Base-by-base conservation (phyloP, 2,113 vertebrate genomes). In the Oncorhynchus keta region DNA sequence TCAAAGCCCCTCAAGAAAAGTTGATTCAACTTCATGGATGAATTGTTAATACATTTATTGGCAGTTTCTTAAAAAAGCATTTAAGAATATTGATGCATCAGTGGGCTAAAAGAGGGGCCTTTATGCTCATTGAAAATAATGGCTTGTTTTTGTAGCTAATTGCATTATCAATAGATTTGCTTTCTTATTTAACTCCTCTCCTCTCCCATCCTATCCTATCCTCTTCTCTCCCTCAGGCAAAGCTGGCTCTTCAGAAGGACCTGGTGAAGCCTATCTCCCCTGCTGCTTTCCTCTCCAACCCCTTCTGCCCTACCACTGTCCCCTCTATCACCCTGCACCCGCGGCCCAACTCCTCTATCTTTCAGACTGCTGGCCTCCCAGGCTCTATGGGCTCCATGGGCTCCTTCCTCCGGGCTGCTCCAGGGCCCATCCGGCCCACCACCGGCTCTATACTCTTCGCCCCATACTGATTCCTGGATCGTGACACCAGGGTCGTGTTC, bases 381-480 rank as follows among this genome's bases (percentile, higher is more conserved):
- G 51, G 51, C 51, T 45, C 39, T 7, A 39, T 39, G 39, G 8
- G 35, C 35, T 51, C 49, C 49, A 51, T 51, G 0, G 92, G 95
- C 1, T 94, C 97, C 49, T 95, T 99, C 76, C 92, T 99, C 78
- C 92, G 96, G 81, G 94, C 97, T 0, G 95, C 95, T 35, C 97
- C 96, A 0, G 97, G 97, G 69, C 96, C 97, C 75, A 95, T 99
- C 68, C 94, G 97, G 24, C 89, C 95, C 0, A 93, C 95, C 0
- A 94, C 95, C 0, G 91, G 95, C 62, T 97, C 97, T 8, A 95
- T 98, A 76, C 95, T 99, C 74, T 98, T 98, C 76, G 83, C 96
- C 4, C 97, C 97, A 0, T 99, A 99, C 90, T 99, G 74, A 93
- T 13, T 68, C 68, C 30, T 71, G 16, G 28, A 5, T 11, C 4